A percentile compares a stretch with the other conserved stretches of the same genome.
Evolutionary conservation across 2,113 vertebrate genomes (phyloP).

Genomic region (Pholis gunnellus): DNA sequence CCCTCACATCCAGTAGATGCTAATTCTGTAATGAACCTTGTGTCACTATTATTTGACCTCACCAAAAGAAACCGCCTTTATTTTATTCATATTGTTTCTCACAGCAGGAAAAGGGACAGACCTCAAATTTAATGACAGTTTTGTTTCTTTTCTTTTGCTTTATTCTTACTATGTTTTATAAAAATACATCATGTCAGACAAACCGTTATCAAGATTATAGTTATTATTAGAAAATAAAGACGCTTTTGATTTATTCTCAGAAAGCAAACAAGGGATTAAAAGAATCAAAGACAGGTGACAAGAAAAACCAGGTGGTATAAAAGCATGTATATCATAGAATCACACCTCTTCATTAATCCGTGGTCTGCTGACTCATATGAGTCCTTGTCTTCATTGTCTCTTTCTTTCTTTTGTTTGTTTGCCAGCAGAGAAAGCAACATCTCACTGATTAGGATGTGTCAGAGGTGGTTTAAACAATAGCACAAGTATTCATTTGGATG

Average conservation of each 20-base stretch:
- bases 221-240: background rate
- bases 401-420: background rate
- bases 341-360: background rate
- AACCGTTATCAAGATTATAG: background rate
- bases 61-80: background rate
- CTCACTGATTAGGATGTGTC: background rate
- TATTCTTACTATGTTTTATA: background rate
- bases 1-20: too few relatives aligned
- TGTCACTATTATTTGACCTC: background rate
- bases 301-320: background rate
- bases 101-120: background rate
- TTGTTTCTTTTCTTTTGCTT: background rate
- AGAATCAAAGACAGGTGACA: background rate
- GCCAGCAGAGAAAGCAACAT: background rate
- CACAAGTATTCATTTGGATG: constrained; percentile 10
- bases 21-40: too few relatives aligned
- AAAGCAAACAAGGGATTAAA: background rate
- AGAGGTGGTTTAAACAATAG: background rate
- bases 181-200: background rate
- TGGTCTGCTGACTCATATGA: background rate
- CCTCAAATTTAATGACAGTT: background rate
- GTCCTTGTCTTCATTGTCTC: background rate
- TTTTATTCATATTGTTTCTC: background rate
- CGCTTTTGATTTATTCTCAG: background rate
- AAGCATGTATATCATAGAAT: background rate